Conservation (phyloP, 2,797 vertebrate genomes). For the Coreius guichenoti region DNA sequence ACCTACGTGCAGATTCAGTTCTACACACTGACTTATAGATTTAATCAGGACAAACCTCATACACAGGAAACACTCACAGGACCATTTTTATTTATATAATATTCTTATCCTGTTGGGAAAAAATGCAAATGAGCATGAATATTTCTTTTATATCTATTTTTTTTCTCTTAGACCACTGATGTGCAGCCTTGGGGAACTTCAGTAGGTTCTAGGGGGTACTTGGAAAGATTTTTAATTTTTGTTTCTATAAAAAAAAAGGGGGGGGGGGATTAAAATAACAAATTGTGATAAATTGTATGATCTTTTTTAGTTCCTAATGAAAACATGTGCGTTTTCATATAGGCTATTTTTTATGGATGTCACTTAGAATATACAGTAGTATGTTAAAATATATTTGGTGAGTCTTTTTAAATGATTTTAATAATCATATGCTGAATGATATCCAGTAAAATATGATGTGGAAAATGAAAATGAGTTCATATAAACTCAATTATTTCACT, state of each 20-base stretch:
- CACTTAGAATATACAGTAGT: too few relatives aligned
- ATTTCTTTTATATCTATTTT: background rate
- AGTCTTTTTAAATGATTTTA: too few relatives aligned
- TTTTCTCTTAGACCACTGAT: background rate
- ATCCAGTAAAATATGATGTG: background rate
- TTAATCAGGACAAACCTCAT: constrained; percentile 5
- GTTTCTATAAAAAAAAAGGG: background rate
- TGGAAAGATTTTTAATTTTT: background rate
- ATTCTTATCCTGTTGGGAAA: constrained; percentile 1
- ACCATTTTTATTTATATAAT: constrained; percentile 7
- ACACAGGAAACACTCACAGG: background rate
- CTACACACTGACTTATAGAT: background rate
- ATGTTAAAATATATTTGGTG: too few relatives aligned
- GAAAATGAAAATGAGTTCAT: background rate
- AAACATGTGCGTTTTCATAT: background rate
- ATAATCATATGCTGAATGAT: background rate
- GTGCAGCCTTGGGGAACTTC: background rate
- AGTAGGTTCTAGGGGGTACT: background rate
- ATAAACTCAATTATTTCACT: background rate
- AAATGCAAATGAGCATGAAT: constrained; percentile 8
- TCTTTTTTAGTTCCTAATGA: background rate
- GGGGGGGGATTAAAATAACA: too few relatives aligned
- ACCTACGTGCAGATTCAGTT: background rate
- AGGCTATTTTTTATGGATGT: too few relatives aligned
- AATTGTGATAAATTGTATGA: background rate